Evolutionary conservation across 2,113 vertebrate genomes (phyloP), one percentile per base, ranked within the genome.

Genomic region (Caranx ignobilis): DNA sequence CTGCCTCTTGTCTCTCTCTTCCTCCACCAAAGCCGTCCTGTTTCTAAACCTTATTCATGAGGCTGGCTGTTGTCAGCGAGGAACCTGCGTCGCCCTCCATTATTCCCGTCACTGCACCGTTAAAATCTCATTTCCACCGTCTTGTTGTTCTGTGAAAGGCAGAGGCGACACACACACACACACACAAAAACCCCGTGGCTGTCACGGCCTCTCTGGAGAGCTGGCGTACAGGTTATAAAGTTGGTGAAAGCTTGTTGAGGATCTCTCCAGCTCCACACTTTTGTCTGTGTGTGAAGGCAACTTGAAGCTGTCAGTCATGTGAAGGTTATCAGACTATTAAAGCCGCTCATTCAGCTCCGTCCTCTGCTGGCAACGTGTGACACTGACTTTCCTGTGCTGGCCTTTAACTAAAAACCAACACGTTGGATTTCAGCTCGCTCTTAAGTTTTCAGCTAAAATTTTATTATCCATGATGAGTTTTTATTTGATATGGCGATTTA

Each of bases 311-410:
- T 83, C 79, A 87, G 57, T 83, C 80, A 61, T 61, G 13, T 76
- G 86, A 90, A 91, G 88, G 90, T 85, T 73, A 72, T 32, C 6
- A 6, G 41, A 80, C 52, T 72, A 71, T 84, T 69, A 69, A 64
- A 52, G 55, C 1, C 31, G 57, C 39, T 26, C 31, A 88, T 61
- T 84, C 63, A 80, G 82, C 21, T 39, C 43, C 16, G 69, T 66
- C 67, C 68, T 77, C 81, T 43, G 55, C 65, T 18, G 62, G 84
- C 64, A 85, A 60, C 72, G 16, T 41, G 37, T 59, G 66, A 70
- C 84, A 67, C 81, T n/a, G 50, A 48, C 26, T 45, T 57, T 65
- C 34, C 60, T 63, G 18, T 3, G 39, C 52, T 64, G 61, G 35
- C 64, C 48, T 73, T 73, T 74, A 64, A 73, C 47, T 57, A 37